Base-by-base conservation (phyloP, 2,113 vertebrate species). In the Pimephales promelas region DNA sequence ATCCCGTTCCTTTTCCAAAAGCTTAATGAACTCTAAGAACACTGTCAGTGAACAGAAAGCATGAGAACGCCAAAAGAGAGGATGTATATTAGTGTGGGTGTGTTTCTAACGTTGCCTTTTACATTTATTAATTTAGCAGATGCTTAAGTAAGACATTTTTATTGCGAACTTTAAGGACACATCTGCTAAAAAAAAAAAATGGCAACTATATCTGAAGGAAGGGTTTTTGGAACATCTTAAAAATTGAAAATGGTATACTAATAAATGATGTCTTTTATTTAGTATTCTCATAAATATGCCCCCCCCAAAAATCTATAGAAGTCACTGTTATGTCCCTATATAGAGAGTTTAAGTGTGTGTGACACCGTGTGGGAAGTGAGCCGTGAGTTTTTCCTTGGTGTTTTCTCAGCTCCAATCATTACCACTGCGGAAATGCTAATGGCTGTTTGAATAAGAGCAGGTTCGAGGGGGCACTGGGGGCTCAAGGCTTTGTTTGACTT, bases 371-470 rank as follows among this genome's bases (percentile, higher is more conserved):
- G 86, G 75, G 83, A 87, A 83, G 83, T 78, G 52, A 54, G 77
- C 70, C 40, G 31, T 43, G 52, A 72, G 83, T n/a, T 77, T 87
- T 84, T 82, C 71, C 20, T 59, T 47, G 31, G 40, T 87, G 86
- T 87, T 87, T 87, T 87, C 75, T 85, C 80, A 76, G 83, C 40
- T 61, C 75, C 47, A 80, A 75, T 83, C 86, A 87, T 85, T 85
- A 87, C 68, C 75, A 45, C 86, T 74, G 54, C 84, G 86, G 86
- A 87, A 87, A 83, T 83, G 81, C 86, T 87, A 85, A 85, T 87
- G 84, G 76, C 70, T 85, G 86, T 85, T 85, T 87, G 84, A 79
- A 83, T 85, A 87, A 83, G 59, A 57, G 45, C 28, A n/a, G 45
- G 81, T 80, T 59, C n/a, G 52, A 66, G 77, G 80, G 86, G 80